Evolutionary conservation across 2,113 vertebrate species (phyloP).

Genomic region (Tringa solitaria): DNA sequence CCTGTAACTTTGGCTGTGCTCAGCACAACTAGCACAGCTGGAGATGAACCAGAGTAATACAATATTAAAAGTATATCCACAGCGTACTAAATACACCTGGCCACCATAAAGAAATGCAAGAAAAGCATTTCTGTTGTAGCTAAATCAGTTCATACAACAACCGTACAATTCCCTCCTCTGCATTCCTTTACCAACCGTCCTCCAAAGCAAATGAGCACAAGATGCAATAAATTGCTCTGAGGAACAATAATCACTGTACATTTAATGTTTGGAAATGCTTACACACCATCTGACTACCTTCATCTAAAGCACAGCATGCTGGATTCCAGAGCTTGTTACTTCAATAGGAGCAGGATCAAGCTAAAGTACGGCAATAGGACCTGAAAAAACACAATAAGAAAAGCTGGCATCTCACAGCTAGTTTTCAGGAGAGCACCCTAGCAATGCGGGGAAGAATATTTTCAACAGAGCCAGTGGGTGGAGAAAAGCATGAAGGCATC

Average conservation of each 20-base stretch:
- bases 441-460: not conserved
- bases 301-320: not conserved
- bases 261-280: not conserved
- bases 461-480: not conserved
- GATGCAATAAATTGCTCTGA: not conserved
- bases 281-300: not conserved
- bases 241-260: not conserved
- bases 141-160: not conserved
- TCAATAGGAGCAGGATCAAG: not conserved
- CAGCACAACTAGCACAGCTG: not conserved
- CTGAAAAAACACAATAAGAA: not conserved
- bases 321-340: not conserved
- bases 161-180: not conserved
- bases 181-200: not conserved
- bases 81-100: not conserved
- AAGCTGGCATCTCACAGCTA: not conserved
- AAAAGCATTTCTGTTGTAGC: not conserved
- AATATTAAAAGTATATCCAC: not conserved
- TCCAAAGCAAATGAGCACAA: not conserved
- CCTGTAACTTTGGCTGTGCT: not conserved
- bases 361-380: not conserved
- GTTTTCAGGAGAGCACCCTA: not conserved
- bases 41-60: not conserved
- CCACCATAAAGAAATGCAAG: not conserved
- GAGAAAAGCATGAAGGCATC: constrained; percentile 3